Evolutionary conservation across 2,888 invertebrate species (phyloP), one percentile per base, ranked within the genome.

Genomic region (Dorcus hopei): DNA sequence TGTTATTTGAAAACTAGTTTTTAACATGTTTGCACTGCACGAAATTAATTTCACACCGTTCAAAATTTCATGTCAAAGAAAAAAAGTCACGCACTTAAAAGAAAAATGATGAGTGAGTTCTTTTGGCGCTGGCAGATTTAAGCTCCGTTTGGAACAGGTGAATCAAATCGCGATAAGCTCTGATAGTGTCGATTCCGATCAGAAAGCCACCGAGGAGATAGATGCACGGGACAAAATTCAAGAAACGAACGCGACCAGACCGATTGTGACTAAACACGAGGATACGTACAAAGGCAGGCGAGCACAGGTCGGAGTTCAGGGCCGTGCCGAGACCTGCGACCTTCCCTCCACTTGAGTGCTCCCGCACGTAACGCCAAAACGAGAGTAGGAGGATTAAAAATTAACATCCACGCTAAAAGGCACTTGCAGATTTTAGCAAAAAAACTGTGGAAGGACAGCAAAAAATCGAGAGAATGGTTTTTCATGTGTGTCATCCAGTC

Each of bases 241-340:
- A 45, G 41, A 41, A 23, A 11, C 45, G 45, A 9, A 16, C 45
- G 45, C 45, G 45, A 45, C 45, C 23, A 19, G 16, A 45, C 23
- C 45, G 45, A 45, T 45, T 45, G 45, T 45, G 45, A 45, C 45
- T 45, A 45, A 45, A 19, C 45, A 19, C 45, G 45, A 45, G 45
- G 45, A 45, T 16, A 45, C 26, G 23, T 45, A 45, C 45, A 23
- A 45, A 45, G 45, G 45, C 45, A 59, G 64, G 61, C 61, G 54
- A 55, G 57, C 53, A 50, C 59, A 59, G 66, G 66, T 66, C 63
- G 59, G 51, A 62, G 66, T 61, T 66, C 66, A 66, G 55, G 64
- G 66, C 62, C 66, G 66, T 57, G 63, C 58, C 63, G 54, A 58
- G 63, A 66, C 64, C 66, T 65, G 57, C 62, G 64, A 66, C 66